Evolutionary conservation across 2,888 invertebrate species (phyloP).

Genomic region (Oscheius sp.): DNA sequence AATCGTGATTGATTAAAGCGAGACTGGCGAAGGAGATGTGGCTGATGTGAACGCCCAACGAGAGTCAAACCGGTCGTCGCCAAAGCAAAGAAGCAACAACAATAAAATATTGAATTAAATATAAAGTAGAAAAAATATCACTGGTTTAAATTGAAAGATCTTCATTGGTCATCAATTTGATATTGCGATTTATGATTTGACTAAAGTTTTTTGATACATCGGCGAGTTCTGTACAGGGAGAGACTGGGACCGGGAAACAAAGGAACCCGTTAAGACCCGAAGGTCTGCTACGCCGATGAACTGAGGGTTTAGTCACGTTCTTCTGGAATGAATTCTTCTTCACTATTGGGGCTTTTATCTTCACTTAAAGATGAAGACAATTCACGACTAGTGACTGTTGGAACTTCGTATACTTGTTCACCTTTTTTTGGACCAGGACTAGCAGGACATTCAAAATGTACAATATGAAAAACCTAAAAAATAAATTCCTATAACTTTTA

Average conservation of each 20-base stretch:
- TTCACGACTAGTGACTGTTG: not conserved
- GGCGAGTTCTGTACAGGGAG: too few species aligned
- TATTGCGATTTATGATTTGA: too few species aligned
- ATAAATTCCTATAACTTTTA: not conserved
- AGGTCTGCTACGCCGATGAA: not conserved
- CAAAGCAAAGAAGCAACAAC: not conserved
- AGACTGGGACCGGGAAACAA: not conserved
- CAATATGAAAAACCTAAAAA: slow-evolving; percentile 24
- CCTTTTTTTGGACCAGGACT: not conserved
- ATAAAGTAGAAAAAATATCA: too few species aligned
- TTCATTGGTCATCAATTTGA: too few species aligned
- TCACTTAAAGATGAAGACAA: too few species aligned
- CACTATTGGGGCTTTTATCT: not conserved
- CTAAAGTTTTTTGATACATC: too few species aligned
- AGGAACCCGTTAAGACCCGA: slow-evolving; percentile 7
- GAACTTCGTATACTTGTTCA: not conserved
- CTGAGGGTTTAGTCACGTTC: not conserved
- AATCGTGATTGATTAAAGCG: slow-evolving; percentile 25
- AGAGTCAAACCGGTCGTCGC: slow-evolving; percentile 27
- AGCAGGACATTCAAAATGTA: slow-evolving; percentile 31
- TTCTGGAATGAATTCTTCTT: not conserved
- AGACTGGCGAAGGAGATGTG: slow-evolving; percentile 25
- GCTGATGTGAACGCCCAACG: slow-evolving; percentile 18
- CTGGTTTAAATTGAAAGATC: too few species aligned
- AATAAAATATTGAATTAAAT: too few species aligned